A percentile compares a stretch with the other conserved stretches of the same genome.
These are phyloP conservation scores for Aleiodes alternator DNA, from an alignment of 2,888 invertebrate species.

Conservation along the genomic window DNA sequence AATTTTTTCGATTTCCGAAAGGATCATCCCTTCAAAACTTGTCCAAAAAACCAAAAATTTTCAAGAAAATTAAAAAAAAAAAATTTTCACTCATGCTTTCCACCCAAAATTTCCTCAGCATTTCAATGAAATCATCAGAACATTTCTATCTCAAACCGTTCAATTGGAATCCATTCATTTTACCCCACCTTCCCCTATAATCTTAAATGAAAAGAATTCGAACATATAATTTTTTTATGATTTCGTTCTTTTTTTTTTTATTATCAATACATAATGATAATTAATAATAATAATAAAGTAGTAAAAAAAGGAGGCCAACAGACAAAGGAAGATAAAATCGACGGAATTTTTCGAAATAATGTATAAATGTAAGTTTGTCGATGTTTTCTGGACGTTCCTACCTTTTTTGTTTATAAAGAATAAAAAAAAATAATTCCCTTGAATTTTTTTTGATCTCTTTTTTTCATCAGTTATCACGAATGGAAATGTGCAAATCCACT, in stretches of 20 bases:
- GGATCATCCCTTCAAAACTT: too few relatives aligned
- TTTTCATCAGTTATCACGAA: neutral
- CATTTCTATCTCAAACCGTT: too few relatives aligned
- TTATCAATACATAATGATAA: slow-evolving; percentile 55
- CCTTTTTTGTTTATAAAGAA: too few relatives aligned
- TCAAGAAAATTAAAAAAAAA: too few relatives aligned
- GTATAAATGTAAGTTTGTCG: slow-evolving; percentile 24
- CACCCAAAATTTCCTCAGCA: too few relatives aligned
- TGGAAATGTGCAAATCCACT: neutral
- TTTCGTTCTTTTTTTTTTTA: slow-evolving; percentile 44
- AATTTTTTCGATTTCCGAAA: too few relatives aligned
- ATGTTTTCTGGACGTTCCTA: slow-evolving; percentile 39
- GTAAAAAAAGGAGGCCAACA: slow-evolving; percentile 39
- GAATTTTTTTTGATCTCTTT: neutral
- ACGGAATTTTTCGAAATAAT: slow-evolving; percentile 25
- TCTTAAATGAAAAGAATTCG: neutral
- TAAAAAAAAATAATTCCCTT: neutral
- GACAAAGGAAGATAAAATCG: slow-evolving; percentile 34
- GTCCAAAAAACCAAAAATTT: too few relatives aligned
- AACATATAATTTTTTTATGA: slow-evolving; percentile 35
- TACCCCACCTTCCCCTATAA: too few relatives aligned
- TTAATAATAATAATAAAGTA: slow-evolving; percentile 46
- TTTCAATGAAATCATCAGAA: too few relatives aligned
- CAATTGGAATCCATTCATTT: too few relatives aligned
- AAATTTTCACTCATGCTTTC: too few relatives aligned